phyloP scores from a whole-genome alignment of 2,113 vertebrate genomes.

The Nothoprocta perdicaria region DNA sequence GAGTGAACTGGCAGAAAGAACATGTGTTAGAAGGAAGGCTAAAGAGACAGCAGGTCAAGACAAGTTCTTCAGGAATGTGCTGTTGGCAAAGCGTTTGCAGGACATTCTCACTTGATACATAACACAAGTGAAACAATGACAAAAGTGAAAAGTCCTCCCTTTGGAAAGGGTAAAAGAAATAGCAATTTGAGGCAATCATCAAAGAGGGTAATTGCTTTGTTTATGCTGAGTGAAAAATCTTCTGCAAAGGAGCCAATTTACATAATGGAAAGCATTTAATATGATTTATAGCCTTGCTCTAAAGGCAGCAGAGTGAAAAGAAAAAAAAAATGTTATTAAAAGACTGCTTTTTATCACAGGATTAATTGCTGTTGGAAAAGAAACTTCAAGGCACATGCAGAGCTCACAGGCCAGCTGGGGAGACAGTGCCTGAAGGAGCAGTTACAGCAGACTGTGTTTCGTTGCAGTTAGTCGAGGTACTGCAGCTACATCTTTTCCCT shows the following conservation, averaged over 20 bases:
- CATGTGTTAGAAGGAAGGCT: not conserved
- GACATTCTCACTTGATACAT: not conserved
- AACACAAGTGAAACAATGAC: not conserved
- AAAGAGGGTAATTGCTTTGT: slow-evolving; percentile 29
- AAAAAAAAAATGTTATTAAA: not conserved
- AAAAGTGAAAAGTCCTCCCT: not conserved
- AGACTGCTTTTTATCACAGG: not conserved
- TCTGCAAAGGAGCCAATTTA: slow-evolving; percentile 41
- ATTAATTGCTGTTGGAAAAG: slow-evolving; percentile 3
- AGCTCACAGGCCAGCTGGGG: not conserved
- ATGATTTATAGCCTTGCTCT: slow-evolving; percentile 50
- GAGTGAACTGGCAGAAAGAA: not conserved
- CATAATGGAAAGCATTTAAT: slow-evolving; percentile 41
- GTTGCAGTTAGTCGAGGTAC: not conserved
- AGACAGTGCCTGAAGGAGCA: not conserved
- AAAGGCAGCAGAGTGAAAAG: slow-evolving; percentile 11
- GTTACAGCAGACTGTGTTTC: accelerated
- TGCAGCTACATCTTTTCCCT: not conserved
- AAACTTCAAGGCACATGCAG: not conserved
- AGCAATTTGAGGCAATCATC: not conserved
- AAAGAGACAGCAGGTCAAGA: not conserved
- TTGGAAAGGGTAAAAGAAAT: slow-evolving; percentile 22
- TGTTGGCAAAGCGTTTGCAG: not conserved
- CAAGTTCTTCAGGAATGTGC: not conserved
- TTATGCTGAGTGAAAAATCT: slow-evolving; percentile 41